Base-by-base conservation (phyloP, 2,113 vertebrate species). In the Myiagra hebetior region DNA sequence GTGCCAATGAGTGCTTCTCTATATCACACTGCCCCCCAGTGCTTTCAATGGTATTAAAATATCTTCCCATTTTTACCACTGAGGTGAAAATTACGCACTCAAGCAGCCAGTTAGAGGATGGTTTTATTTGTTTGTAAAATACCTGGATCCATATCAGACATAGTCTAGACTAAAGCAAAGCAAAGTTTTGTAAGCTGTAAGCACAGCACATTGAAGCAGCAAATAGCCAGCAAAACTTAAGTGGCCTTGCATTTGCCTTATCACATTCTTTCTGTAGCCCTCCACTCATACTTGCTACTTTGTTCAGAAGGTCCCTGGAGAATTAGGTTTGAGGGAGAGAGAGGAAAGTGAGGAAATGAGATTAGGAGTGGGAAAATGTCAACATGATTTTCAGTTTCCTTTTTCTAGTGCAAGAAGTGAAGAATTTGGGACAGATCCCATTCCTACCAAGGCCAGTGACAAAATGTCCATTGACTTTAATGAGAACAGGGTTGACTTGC, bases 331-430 rank as follows among this genome's bases (percentile, higher is more conserved):
- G 30, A 94, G 35, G 22, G 35, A 88, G 56, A 91, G 84, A 89
- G 68, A 96, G 75, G 89, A 92, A 89, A 89, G 93, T 53, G 88
- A 77, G 95, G 92, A 97, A 97, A 95, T 93, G 91, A 97, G 95
- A 96, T 94, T 95, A 96, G 72, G 28, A 86, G 63, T 74, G 72
- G 72, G 52, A 93, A 96, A 96, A 91, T 60, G 56, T 42, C 60
- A 91, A 90, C 68, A 47, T 5, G 6, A 76, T 53, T 74, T 95
- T 93, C 65, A 57, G 59, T 88, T 97, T 97, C 96, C 92, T 75
- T 85, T 90, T 92, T 76, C 68, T 91, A 79, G 44, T 70, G 31
- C 65, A 35, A 88, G 62, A 93, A 76, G 57, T 67, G 77, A 95
- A 96, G 75, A 94, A 78, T 59, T 94, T 91, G 88, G 83, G 76